Evolutionary conservation across 2,797 vertebrate species (phyloP).

Genomic region (Acipenser ruthenus): DNA sequence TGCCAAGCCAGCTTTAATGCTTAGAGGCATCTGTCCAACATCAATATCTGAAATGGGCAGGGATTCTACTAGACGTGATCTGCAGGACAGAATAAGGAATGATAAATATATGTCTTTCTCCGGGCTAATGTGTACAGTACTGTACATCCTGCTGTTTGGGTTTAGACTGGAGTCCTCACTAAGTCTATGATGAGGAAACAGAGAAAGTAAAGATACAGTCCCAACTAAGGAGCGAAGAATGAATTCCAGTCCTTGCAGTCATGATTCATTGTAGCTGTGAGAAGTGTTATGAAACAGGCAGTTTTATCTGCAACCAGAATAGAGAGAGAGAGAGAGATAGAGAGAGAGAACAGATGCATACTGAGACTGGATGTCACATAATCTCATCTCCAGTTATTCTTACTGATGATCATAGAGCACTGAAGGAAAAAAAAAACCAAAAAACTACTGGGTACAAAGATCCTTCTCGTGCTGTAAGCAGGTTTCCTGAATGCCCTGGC

Average conservation of each 20-base stretch:
- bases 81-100: too few species aligned
- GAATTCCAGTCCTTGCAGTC: neutral
- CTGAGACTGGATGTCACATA: neutral
- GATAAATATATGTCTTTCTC: neutral
- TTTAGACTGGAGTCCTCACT: neutral
- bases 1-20: too few species aligned
- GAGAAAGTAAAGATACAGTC: neutral
- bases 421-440: neutral
- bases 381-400: neutral
- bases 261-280: slow-evolving; percentile 11
- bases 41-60: too few species aligned
- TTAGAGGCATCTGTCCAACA: too few species aligned
- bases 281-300: slow-evolving; percentile 1
- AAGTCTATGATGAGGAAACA: neutral
- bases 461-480: too few species aligned
- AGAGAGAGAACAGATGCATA: neutral
- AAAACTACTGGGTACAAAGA: too few species aligned
- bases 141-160: neutral
- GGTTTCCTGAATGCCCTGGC: too few species aligned
- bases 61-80: too few species aligned
- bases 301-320: neutral
- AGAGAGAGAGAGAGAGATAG: neutral
- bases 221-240: slow-evolving; percentile 13
- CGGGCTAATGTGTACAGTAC: neutral
- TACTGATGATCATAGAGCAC: neutral